These are phyloP conservation scores for Cephalopholis sonnerati DNA, from an alignment of 2,113 vertebrate species.

Conservation along the genomic window DNA sequence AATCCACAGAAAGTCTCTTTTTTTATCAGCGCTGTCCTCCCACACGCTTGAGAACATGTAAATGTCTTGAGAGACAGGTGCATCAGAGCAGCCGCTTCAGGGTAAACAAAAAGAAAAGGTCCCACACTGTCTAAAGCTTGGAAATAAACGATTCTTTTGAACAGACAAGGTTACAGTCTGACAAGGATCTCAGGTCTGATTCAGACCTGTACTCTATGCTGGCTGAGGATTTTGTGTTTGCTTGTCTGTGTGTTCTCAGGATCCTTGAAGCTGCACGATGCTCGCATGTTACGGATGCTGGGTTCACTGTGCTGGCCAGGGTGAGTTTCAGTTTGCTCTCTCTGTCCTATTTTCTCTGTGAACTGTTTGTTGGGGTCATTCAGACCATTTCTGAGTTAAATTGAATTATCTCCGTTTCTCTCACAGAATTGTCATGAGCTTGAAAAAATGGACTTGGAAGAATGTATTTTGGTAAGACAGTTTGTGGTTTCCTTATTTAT, in stretches of 20 bases:
- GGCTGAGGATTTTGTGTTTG: background rate
- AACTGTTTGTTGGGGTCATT: background rate
- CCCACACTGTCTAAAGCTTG: background rate
- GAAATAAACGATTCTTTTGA: background rate
- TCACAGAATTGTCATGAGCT: conserved; percentile 92
- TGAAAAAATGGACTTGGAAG: conserved; percentile 97
- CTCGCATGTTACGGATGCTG: conserved; percentile 93
- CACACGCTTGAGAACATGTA: background rate
- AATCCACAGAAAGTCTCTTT: background rate
- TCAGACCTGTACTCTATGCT: background rate
- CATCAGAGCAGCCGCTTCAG: background rate
- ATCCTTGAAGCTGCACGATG: conserved; percentile 94
- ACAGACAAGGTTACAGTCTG: background rate
- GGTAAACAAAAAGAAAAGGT: background rate
- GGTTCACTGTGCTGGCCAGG: conserved; percentile 92
- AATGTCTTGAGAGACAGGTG: background rate
- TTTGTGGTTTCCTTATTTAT: conserved; percentile 9
- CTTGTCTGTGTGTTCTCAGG: conserved; percentile 78
- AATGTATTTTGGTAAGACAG: conserved; percentile 92
- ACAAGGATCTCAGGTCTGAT: background rate
- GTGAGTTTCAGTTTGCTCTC: conserved; percentile 79
- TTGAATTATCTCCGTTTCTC: conserved; percentile 26
- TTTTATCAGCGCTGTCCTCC: background rate
- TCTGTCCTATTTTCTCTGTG: background rate
- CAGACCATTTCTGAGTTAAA: background rate